Base-by-base conservation (phyloP, 2,888 invertebrate genomes). In the Polia nebulosa region DNA sequence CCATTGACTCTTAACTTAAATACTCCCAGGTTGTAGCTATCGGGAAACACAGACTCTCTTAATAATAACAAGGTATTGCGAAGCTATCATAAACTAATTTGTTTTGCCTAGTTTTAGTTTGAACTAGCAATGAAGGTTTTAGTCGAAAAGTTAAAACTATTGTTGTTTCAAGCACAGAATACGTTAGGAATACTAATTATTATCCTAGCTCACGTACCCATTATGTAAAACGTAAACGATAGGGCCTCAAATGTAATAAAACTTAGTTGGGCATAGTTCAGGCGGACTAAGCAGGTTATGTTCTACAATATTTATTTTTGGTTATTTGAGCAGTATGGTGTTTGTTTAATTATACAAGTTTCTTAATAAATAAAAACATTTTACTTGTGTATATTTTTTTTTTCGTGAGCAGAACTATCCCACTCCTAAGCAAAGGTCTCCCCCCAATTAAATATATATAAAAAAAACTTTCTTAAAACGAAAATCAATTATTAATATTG, bases 101-200 rank as follows among this genome's bases (percentile, higher is more conserved):
- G 20, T 32, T 25, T n/a, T 39, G 3, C 3, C 2, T 20, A 32
- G 32, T 22, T 47, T 17, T 13, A 74, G 25, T 39, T 63, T 25
- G n/a, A 64, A 39, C 32, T 6, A 64, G 11, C 36, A n/a, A 39
- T 25, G 20, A 1, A 22, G 9, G 57, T 49, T 72, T 57, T 25
- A 56, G 44, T 51, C 15, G 44, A 55, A 68, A 75, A 81, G 79
- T 80, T 80, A 22, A 55, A 63, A 67, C 32, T 59, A 59, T 67
- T 74, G 76, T 75, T 82, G 70, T 81, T 76, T 59, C 39, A 62
- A 53, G 39, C 47, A 56, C 56, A 67, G 53, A 63, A 61, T 70
- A 69, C 65, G 58, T 52, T 64, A 59, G 36, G 74, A 76, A 81
- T 82, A 78, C 63, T 80, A 72, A 84, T 80, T 72, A 51, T 70